A percentile compares a stretch with the other conserved stretches of the same genome.
These are phyloP conservation scores for Cyrtodaria siliqua DNA, from an alignment of 2,888 invertebrate species.

Conservation along the genomic window DNA sequence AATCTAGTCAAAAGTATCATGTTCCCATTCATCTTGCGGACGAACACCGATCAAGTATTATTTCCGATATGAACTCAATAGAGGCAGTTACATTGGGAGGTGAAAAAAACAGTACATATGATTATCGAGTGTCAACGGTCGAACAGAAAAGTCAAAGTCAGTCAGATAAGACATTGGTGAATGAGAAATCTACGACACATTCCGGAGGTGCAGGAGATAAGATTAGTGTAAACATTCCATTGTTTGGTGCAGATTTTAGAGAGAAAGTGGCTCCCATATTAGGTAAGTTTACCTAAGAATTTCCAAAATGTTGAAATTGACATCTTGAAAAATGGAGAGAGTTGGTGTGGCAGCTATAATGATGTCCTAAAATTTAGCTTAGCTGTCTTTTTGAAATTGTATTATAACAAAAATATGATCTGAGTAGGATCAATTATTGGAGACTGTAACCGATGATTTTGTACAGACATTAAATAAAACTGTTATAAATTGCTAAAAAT, in stretches of 20 bases:
- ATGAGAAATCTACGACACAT: constrained; percentile 38
- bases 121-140: constrained; percentile 38
- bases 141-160: constrained; percentile 57
- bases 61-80: constrained; percentile 44
- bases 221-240: constrained; percentile 50
- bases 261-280: constrained; percentile 61
- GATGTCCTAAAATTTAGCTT: no score
- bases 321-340: no score
- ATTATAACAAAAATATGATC: no score
- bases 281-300: constrained; percentile 59
- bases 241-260: constrained; percentile 54
- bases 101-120: constrained; percentile 41
- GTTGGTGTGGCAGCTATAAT: no score
- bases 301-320: no score
- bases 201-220: constrained; percentile 29
- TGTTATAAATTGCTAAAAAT: no score
- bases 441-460: no score
- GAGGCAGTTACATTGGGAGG: constrained; percentile 53
- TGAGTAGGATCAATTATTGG: no score
- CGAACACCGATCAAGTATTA: constrained; percentile 41
- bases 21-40: constrained; percentile 43
- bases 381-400: no score
- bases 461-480: no score
- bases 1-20: constrained; percentile 66
- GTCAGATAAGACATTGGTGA: constrained; percentile 44